Conservation (phyloP, 2,888 invertebrate species). For the Drosophila histrio region DNA sequence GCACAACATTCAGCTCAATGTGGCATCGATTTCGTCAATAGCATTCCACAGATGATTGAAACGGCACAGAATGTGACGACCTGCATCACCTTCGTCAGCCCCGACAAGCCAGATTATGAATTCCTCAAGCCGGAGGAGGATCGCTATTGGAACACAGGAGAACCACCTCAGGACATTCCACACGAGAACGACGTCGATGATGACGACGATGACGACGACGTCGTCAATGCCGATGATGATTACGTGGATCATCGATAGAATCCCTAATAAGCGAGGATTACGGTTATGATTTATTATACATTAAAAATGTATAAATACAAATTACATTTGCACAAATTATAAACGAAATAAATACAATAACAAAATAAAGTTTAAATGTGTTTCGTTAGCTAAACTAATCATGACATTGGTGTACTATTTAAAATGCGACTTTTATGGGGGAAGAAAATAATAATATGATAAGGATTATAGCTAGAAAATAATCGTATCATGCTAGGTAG, state of each 20-base stretch:
- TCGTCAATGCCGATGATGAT: conserved; percentile 43
- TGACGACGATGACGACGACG: conserved; percentile 7
- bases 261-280: background rate
- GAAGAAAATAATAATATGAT: too few species aligned
- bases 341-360: conserved; percentile 27
- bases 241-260: conserved; percentile 63
- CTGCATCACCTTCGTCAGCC: conserved; percentile 66
- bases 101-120: conserved; percentile 59
- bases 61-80: conserved; percentile 68
- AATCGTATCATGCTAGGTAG: too few species aligned
- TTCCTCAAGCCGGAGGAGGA: conserved; percentile 70
- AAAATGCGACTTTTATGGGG: too few species aligned
- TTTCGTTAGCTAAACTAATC: conserved; percentile 4
- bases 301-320: background rate
- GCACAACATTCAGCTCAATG: conserved; percentile 49
- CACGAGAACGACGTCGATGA: conserved; percentile 42
- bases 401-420: too few species aligned
- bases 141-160: conserved; percentile 69
- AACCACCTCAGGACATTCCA: conserved; percentile 45
- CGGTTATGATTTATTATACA: conserved; percentile 3
- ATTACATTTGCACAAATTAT: conserved; percentile 21
- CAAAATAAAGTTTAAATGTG: conserved; percentile 1
- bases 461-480: too few species aligned
- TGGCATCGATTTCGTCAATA: conserved; percentile 51
- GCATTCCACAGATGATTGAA: conserved; percentile 71